Evolutionary conservation across 2,113 vertebrate genomes (phyloP).

Genomic region (Oostethus manadensis): DNA sequence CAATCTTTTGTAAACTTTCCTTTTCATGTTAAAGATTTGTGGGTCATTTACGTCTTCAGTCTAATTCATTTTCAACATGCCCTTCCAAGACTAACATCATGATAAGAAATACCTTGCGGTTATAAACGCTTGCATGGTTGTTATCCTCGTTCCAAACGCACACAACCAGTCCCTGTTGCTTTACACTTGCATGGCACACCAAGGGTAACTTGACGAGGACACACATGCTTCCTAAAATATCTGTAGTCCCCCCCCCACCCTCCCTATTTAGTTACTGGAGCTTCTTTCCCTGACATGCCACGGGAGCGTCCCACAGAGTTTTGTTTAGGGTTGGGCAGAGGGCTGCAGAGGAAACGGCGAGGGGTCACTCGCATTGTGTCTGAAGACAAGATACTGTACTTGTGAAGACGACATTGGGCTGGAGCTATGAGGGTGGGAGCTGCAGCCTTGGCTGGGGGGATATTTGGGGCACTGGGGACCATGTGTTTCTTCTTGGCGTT

Average conservation of each 20-base stretch:
- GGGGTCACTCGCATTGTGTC: slow-evolving; percentile 8
- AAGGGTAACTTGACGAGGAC: slow-evolving; percentile 72
- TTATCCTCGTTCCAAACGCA: slow-evolving; percentile 10
- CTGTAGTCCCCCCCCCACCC: slow-evolving; percentile 25
- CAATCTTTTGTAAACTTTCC: slow-evolving; percentile 18
- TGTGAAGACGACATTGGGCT: slow-evolving; percentile 10
- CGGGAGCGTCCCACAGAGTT: slow-evolving; percentile 48
- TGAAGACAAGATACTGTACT: neutral
- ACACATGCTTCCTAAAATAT: slow-evolving; percentile 76
- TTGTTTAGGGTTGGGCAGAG: slow-evolving; percentile 14
- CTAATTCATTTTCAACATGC: slow-evolving; percentile 56
- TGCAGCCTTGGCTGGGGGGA: slow-evolving; percentile 70
- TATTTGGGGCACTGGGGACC: slow-evolving; percentile 72
- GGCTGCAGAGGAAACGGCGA: slow-evolving; percentile 16
- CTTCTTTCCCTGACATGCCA: slow-evolving; percentile 23
- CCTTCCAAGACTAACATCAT: slow-evolving; percentile 34
- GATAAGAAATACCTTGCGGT: slow-evolving; percentile 47
- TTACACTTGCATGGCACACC: slow-evolving; percentile 27
- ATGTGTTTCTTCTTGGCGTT: slow-evolving; percentile 81
- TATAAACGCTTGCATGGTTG: slow-evolving; percentile 31
- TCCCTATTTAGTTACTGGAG: slow-evolving; percentile 28
- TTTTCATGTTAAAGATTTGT: slow-evolving; percentile 14
- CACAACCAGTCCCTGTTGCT: slow-evolving; percentile 26
- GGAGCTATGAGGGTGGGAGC: slow-evolving; percentile 77
- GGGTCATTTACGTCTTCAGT: slow-evolving; percentile 41